Percentiles rank a stretch among this genome's conserved stretches.
Conservation (phyloP, 2,797 vertebrate species). For the Cyprinella venusta region DNA sequence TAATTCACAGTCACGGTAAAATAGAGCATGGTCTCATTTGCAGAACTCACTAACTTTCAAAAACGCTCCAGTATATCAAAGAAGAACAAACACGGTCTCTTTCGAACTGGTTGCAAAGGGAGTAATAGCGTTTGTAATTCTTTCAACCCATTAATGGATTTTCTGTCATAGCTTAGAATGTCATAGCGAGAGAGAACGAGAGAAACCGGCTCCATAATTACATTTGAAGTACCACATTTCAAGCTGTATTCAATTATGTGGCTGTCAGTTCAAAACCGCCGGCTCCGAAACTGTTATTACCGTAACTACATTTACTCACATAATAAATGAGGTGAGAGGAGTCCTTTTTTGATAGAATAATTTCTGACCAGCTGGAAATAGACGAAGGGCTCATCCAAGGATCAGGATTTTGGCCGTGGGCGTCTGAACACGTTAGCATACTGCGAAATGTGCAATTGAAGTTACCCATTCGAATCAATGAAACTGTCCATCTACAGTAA, state of each 20-base stretch:
- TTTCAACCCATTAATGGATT: slow-evolving; percentile 56
- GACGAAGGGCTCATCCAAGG: neutral
- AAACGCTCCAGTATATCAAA: slow-evolving; percentile 50
- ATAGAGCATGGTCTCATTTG: slow-evolving; percentile 26
- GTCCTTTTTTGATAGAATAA: slow-evolving; percentile 36
- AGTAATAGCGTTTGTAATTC: slow-evolving; percentile 49
- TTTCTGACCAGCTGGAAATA: slow-evolving; percentile 8
- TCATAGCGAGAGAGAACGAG: slow-evolving; percentile 18
- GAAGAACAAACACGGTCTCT: slow-evolving; percentile 33
- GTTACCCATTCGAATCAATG: no score
- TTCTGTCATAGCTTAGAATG: slow-evolving; percentile 46
- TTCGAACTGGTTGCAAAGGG: slow-evolving; percentile 30
- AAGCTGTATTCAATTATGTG: slow-evolving; percentile 57
- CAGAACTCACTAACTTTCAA: slow-evolving; percentile 22
- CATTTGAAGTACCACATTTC: slow-evolving; percentile 59
- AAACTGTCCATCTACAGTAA: no score
- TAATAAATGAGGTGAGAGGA: slow-evolving; percentile 50
- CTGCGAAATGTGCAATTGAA: neutral
- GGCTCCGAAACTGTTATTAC: slow-evolving; percentile 46
- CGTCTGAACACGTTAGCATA: neutral
- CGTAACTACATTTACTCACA: slow-evolving; percentile 52
- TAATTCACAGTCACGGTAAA: slow-evolving; percentile 29
- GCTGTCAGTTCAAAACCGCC: slow-evolving; percentile 51
- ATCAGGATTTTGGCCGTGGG: slow-evolving; percentile 4
- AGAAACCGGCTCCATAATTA: slow-evolving; percentile 52